Percentiles rank a stretch among this genome's conserved stretches.
Evolutionary conservation across 2,888 invertebrate species (phyloP).

Genomic region (Pristionchus entomophagus): DNA sequence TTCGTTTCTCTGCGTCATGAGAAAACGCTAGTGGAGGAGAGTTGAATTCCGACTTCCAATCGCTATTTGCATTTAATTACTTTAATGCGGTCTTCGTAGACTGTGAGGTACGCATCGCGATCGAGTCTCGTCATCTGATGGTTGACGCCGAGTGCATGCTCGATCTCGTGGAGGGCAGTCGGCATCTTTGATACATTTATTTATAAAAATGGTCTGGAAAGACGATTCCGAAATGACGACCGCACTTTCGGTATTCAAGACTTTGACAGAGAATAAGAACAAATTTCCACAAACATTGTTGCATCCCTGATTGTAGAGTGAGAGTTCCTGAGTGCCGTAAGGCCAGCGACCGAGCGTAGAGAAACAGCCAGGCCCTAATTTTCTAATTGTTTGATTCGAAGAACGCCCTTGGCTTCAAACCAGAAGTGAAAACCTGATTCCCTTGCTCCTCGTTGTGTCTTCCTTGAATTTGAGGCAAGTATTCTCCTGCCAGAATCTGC

Average conservation of each 20-base stretch:
- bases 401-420: no score
- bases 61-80: no score
- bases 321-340: background rate
- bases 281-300: slow-evolving; percentile 27
- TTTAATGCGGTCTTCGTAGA: slow-evolving; percentile 14
- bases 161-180: slow-evolving; percentile 1
- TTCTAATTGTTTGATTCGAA: no score
- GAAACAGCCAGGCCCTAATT: background rate
- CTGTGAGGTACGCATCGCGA: background rate
- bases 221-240: no score
- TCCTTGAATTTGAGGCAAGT: slow-evolving; percentile 42
- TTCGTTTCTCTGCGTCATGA: no score
- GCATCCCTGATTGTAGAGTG: slow-evolving; percentile 26
- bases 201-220: no score
- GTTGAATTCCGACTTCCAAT: no score
- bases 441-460: background rate
- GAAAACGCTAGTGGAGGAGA: no score
- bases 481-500: background rate
- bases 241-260: no score
- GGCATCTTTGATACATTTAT: no score
- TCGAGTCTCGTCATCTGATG: slow-evolving; percentile 37
- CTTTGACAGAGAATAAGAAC: background rate
- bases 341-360: slow-evolving; percentile 16
- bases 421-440: slow-evolving; percentile 32
- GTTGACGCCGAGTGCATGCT: slow-evolving; percentile 29